Evolutionary conservation across 2,888 invertebrate species (phyloP).

Genomic region (Tillus elongatus): DNA sequence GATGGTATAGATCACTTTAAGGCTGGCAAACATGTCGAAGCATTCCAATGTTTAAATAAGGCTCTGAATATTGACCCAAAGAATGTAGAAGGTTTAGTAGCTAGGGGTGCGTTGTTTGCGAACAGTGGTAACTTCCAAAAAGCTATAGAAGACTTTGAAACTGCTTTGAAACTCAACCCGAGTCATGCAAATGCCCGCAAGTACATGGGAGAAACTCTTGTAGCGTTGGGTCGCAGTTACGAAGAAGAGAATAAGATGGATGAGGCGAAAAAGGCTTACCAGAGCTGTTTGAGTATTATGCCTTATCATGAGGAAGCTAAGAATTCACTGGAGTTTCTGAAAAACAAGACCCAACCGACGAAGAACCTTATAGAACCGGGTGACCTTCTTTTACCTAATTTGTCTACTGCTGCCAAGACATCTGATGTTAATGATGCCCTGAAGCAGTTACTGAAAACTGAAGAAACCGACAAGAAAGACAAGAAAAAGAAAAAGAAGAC

Average conservation of each 20-base stretch:
- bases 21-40: constrained; percentile 84
- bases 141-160: constrained; percentile 91
- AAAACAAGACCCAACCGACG: constrained; percentile 51
- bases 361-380: constrained; percentile 57
- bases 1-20: constrained; percentile 94
- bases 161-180: constrained; percentile 78
- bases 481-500: constrained; percentile 56
- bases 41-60: constrained; percentile 88
- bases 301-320: constrained; percentile 83
- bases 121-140: constrained; percentile 89
- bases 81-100: constrained; percentile 87
- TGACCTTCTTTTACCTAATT: constrained; percentile 52
- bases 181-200: constrained; percentile 88
- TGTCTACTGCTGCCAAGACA: constrained; percentile 44
- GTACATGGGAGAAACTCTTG: constrained; percentile 87
- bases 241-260: constrained; percentile 80
- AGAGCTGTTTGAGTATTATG: constrained; percentile 72
- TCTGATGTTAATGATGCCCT: constrained; percentile 57
- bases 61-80: constrained; percentile 85
- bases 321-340: constrained; percentile 71
- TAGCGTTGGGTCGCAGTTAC: constrained; percentile 79
- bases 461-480: constrained; percentile 49
- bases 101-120: constrained; percentile 84
- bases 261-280: constrained; percentile 76
- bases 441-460: constrained; percentile 52